These are phyloP conservation scores for Clepsis dumicolana DNA, from an alignment of 2,888 invertebrate genomes.

Conservation along the genomic window DNA sequence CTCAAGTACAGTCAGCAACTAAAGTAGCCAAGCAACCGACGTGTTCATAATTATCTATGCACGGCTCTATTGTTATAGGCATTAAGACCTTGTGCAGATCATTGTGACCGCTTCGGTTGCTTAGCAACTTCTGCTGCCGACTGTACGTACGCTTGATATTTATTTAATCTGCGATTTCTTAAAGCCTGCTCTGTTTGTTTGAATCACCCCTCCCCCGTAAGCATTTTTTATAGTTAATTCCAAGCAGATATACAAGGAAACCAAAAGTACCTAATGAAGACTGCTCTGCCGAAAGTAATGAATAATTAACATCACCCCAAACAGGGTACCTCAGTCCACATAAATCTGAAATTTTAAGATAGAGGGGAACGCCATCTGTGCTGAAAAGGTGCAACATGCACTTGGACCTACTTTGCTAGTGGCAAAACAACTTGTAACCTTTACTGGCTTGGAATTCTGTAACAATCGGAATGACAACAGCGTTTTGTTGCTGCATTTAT, in stretches of 20 bases:
- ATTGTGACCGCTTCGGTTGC: too few species aligned
- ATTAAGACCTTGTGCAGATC: too few species aligned
- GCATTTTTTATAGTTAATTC: not conserved
- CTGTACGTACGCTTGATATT: too few species aligned
- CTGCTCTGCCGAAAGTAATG: constrained; percentile 15
- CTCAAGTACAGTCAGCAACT: too few species aligned
- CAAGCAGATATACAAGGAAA: not conserved
- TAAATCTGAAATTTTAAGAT: constrained; percentile 42
- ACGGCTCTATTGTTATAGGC: too few species aligned
- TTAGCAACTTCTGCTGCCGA: too few species aligned
- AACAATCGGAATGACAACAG: not conserved
- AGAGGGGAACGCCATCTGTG: constrained; percentile 38
- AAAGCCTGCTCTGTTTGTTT: not conserved
- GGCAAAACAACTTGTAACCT: not conserved
- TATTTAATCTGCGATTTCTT: too few species aligned
- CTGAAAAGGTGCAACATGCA: constrained; percentile 41
- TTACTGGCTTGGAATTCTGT: not conserved
- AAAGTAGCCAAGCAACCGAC: too few species aligned
- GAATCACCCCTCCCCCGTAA: not conserved
- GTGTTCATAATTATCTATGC: too few species aligned
- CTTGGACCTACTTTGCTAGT: not conserved
- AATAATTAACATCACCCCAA: constrained; percentile 41
- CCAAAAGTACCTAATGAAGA: constrained; percentile 18
- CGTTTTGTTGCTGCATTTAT: not conserved
- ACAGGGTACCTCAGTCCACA: constrained; percentile 25